Base-by-base conservation (phyloP, 2,113 vertebrate genomes). In the Xiphophorus maculatus region DNA sequence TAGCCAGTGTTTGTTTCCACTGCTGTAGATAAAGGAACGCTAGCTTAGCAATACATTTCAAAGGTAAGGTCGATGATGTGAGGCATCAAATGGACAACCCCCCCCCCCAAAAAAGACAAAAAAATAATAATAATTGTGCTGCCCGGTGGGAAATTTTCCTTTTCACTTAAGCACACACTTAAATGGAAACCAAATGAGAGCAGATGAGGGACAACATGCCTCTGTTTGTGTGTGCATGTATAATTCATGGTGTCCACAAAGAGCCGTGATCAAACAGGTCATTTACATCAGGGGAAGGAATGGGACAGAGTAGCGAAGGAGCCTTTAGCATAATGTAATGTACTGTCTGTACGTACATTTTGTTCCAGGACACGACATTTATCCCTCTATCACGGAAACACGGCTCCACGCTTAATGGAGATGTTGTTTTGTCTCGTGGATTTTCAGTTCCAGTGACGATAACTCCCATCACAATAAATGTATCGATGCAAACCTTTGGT, bases 201-300 rank as follows among this genome's bases (percentile, higher is more conserved):
- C 73, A 69, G 61, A 28, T 42, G 1, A 14, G 32, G 58, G 69
- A 79, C 71, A 73, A 69, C 74, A 67, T 3, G 29, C 68, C 61
- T 69, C 44, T 51, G 35, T 73, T 71, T 66, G 74, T 76, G 62
- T 77, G 73, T 28, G 77, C 65, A 51, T 84, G 77, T 83, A 71
- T 87, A 88, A 88, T 89, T 85, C 74, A 73, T 73, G 37, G 64
- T 48, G 73, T 84, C 81, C 71, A 80, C 64, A 77, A 69, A 81
- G 63, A 1, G 4, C 54, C 63, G 63, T 64, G 79, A 84, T 84
- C 74, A 80, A 87, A 88, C 77, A 69, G 73, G 68, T 76, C 0
- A 81, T 90, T 83, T 79, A 69, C 73, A 80, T 78, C 64, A 78
- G 70, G 27, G 69, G 69, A 40, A 73, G 33, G 69, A 88, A 75